These are phyloP conservation scores for Ormyrus nitidulus DNA, from an alignment of 2,888 invertebrate species.

Conservation along the genomic window DNA sequence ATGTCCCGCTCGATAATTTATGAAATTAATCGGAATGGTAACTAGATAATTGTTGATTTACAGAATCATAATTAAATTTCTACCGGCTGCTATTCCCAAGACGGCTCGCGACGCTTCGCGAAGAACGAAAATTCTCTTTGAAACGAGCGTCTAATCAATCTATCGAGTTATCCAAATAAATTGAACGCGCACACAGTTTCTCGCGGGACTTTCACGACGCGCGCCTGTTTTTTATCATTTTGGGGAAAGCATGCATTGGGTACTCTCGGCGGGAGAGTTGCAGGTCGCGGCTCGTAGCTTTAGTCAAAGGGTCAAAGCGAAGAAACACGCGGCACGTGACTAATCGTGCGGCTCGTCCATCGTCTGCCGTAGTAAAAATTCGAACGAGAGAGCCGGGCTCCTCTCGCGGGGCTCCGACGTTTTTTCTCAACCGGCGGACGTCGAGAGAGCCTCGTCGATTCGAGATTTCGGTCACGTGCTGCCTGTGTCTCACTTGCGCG, in stretches of 20 bases:
- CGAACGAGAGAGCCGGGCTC: not conserved
- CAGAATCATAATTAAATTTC: too few relatives aligned
- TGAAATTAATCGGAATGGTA: too few relatives aligned
- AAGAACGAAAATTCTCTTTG: too few relatives aligned
- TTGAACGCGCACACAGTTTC: too few relatives aligned
- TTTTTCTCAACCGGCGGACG: not conserved
- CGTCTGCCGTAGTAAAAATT: constrained; percentile 12
- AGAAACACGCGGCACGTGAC: constrained; percentile 46
- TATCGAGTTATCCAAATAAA: too few relatives aligned
- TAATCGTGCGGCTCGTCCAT: not conserved
- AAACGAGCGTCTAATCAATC: too few relatives aligned
- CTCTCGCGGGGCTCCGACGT: not conserved
- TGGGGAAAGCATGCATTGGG: constrained; percentile 41
- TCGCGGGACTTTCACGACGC: constrained; percentile 39
- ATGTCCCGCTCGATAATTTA: too few relatives aligned
- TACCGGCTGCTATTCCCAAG: too few relatives aligned
- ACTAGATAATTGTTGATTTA: too few relatives aligned
- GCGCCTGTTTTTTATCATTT: constrained; percentile 15
- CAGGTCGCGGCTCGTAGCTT: constrained; percentile 35
- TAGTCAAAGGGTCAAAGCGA: constrained; percentile 26
- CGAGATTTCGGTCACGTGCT: constrained; percentile 44
- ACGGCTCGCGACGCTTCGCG: too few relatives aligned
- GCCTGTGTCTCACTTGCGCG: constrained; percentile 33
- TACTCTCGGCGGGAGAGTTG: constrained; percentile 10
- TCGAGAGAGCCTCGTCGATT: not conserved